These are phyloP conservation scores for Drosophila borborema DNA, from an alignment of 2,888 invertebrate species.

Conservation along the genomic window DNA sequence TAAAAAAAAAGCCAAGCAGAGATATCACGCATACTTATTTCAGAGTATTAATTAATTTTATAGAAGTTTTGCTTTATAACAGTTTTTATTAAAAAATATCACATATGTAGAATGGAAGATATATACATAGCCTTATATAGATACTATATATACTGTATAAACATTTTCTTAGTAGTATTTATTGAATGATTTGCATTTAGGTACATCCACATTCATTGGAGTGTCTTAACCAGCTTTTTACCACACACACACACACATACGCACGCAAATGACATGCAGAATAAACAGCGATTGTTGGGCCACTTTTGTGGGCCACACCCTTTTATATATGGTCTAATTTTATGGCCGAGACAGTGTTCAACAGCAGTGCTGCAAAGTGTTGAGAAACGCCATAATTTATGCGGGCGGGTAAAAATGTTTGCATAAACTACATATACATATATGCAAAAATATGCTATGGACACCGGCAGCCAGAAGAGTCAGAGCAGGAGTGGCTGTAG, in stretches of 20 bases:
- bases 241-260: not conserved
- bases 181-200: not conserved
- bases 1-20: no score
- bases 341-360: constrained; percentile 51
- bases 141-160: constrained; percentile 1
- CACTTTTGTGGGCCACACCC: constrained; percentile 58
- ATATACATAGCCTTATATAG: no score
- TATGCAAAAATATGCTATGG: constrained; percentile 77
- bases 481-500: no score
- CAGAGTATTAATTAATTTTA: not conserved
- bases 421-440: constrained; percentile 68
- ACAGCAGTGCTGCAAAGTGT: constrained; percentile 49
- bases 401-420: constrained; percentile 77
- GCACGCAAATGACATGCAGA: constrained; percentile 68
- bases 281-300: constrained; percentile 57
- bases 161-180: constrained; percentile 8
- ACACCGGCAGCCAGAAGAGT: constrained; percentile 13
- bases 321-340: constrained; percentile 67
- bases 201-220: constrained; percentile 15
- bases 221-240: constrained; percentile 16
- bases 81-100: not conserved
- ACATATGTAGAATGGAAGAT: no score
- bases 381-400: constrained; percentile 66
- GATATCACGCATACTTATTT: not conserved
- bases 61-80: not conserved